Percentiles rank a stretch among this genome's conserved stretches.
phyloP scores from a whole-genome alignment of 35 echinoderm and acorn worm genomes.

The Chiridota heheva region DNA sequence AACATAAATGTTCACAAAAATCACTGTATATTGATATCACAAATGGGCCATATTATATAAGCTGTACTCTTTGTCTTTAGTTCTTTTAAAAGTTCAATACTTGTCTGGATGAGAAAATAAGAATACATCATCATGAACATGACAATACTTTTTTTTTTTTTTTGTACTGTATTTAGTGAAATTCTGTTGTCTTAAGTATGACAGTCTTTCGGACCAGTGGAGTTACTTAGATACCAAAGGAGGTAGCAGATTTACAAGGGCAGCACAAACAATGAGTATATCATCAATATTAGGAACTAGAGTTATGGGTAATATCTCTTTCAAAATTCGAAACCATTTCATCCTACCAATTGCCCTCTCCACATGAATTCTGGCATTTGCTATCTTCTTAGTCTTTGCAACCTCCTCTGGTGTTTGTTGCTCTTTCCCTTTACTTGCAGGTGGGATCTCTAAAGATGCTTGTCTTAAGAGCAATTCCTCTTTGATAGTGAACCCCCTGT shows the following conservation, averaged over 20 bases:
- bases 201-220: background rate
- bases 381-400: slow-evolving; percentile 61
- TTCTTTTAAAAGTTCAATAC: too few relatives aligned
- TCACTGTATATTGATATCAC: too few relatives aligned
- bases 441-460: slow-evolving; percentile 47
- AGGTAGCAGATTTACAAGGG: slow-evolving; percentile 49
- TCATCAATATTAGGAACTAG: slow-evolving; percentile 54
- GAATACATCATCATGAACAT: too few relatives aligned
- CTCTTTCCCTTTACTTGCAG: slow-evolving; percentile 38
- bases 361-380: slow-evolving; percentile 56
- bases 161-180: too few relatives aligned
- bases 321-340: slow-evolving; percentile 63
- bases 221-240: slow-evolving; percentile 27
- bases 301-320: slow-evolving; percentile 49
- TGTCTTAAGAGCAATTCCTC: slow-evolving; percentile 40
- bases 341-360: slow-evolving; percentile 62
- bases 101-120: too few relatives aligned
- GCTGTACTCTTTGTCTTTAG: too few relatives aligned
- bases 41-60: too few relatives aligned
- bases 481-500: slow-evolving; percentile 50
- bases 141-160: too few relatives aligned
- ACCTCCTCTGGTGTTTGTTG: slow-evolving; percentile 55
- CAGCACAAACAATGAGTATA: slow-evolving; percentile 58
- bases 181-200: too few relatives aligned
- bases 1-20: too few relatives aligned